phyloP scores from a whole-genome alignment of 2,797 vertebrate genomes.

The Phoeniculus purpureus region DNA sequence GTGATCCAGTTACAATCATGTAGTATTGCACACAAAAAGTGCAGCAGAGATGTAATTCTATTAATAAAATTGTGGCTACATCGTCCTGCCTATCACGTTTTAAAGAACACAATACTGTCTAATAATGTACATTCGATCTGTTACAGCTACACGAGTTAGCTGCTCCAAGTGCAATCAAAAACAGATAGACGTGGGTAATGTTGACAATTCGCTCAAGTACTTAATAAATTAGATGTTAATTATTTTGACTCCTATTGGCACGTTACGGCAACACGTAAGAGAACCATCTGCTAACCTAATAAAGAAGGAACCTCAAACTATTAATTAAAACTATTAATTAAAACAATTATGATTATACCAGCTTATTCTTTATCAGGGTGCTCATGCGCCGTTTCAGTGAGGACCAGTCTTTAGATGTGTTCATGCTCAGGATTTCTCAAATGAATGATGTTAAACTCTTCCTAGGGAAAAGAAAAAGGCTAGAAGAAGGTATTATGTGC shows the following conservation, averaged over 20 bases:
- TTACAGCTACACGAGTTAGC: neutral
- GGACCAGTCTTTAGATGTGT: neutral
- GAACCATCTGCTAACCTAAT: slow-evolving; percentile 66
- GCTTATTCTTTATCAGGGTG: neutral
- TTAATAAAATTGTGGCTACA: neutral
- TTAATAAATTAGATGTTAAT: slow-evolving; percentile 76
- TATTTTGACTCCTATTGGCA: slow-evolving; percentile 67
- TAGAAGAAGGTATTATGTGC: neutral
- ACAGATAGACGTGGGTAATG: slow-evolving; percentile 34
- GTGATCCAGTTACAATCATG: neutral
- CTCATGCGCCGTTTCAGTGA: neutral
- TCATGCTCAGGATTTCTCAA: neutral
- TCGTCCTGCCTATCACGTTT: neutral
- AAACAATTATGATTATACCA: slow-evolving; percentile 21
- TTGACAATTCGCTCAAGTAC: slow-evolving; percentile 59
- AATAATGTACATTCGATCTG: neutral
- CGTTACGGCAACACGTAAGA: slow-evolving; percentile 57
- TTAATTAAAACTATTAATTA: too few species aligned
- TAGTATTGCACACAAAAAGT: neutral
- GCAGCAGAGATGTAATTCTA: neutral
- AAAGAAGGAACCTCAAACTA: slow-evolving; percentile 46
- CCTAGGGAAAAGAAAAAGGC: neutral
- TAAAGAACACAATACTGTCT: neutral
- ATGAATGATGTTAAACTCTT: neutral
- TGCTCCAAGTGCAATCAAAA: slow-evolving; percentile 44